Base-by-base conservation (phyloP, 2,888 invertebrate genomes). In the Parascotia fuliginaria region DNA sequence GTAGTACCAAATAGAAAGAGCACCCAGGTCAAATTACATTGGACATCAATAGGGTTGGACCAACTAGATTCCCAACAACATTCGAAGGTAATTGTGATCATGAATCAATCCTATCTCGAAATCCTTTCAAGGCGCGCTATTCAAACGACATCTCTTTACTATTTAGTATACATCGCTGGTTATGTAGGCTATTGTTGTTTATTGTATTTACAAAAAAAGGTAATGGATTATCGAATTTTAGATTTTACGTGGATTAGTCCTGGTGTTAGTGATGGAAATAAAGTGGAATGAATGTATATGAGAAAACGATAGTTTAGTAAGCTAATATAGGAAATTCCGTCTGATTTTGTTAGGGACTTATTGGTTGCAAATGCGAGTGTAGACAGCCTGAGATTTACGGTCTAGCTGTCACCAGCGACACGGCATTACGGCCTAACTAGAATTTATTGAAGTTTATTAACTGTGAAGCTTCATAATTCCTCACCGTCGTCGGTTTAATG, bases 41-140 rank as follows among this genome's bases (percentile, higher is more conserved):
- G 76, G 84, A 12, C 70, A 57, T 66, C 66, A 69, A 61, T 67
- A 55, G 60, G 67, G 64, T 63, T 73, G 65, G 68, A 58, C 71
- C 71, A 73, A 77, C 75, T 71, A 73, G 77, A 77, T 76, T 78
- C 76, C 77, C 75, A 77, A 83, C 84, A 81, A 83, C 82, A 84
- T 83, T 78, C 77, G 75, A 79, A 89, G 87, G 87, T 90, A 89
- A 90, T 89, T 88, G 89, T 82, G 83, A 83, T 77, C 84, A 87
- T 90, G 87, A 87, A 89, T 91, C 90, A 90, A 89, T 88, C 89
- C 73, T 82, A 84, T 87, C 82, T 77, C 73, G 76, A 76, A 75
- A 84, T 83, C 79, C 76, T 73, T 77, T 70, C 70, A 75, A 73
- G 65, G 73, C 60, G 60, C 60, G 62, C 69, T 66, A 72, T 70